Conservation (phyloP, 2,888 invertebrate genomes). For the Itoplectis maculator region DNA sequence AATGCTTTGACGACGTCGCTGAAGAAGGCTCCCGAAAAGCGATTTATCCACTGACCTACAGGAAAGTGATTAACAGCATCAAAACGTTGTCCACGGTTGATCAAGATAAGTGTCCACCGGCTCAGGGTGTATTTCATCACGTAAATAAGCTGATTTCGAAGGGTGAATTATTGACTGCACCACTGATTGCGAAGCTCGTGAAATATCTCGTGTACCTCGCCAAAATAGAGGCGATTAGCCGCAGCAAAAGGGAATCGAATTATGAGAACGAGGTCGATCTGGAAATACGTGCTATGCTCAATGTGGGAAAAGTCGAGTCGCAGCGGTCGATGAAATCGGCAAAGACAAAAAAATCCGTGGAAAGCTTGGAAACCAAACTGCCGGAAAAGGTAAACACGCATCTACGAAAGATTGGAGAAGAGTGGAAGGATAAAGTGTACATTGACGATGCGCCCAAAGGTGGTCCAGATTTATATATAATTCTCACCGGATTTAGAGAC, state of each 20-base stretch:
- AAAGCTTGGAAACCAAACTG: slow-evolving; percentile 71
- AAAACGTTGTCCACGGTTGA: slow-evolving; percentile 72
- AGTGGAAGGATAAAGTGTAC: slow-evolving; percentile 86
- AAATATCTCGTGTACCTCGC: slow-evolving; percentile 78
- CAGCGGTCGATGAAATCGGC: slow-evolving; percentile 46
- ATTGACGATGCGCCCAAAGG: slow-evolving; percentile 86
- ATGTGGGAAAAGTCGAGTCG: slow-evolving; percentile 58
- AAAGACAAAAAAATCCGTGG: slow-evolving; percentile 59
- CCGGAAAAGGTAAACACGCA: slow-evolving; percentile 85
- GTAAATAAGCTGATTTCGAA: slow-evolving; percentile 67
- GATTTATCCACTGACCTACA: slow-evolving; percentile 72
- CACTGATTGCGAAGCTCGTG: slow-evolving; percentile 76
- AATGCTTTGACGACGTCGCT: slow-evolving; percentile 73
- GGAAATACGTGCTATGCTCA: slow-evolving; percentile 73
- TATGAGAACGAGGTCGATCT: slow-evolving; percentile 71
- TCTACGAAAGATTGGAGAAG: slow-evolving; percentile 86
- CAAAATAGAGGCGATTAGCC: slow-evolving; percentile 72
- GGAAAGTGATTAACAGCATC: slow-evolving; percentile 70
- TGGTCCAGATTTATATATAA: slow-evolving; percentile 86
- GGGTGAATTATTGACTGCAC: slow-evolving; percentile 68
- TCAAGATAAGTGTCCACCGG: slow-evolving; percentile 68
- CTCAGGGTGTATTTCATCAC: slow-evolving; percentile 74
- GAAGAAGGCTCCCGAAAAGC: slow-evolving; percentile 72
- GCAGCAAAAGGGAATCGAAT: slow-evolving; percentile 69
- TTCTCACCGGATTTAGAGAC: slow-evolving; percentile 85